These are phyloP conservation scores for Pantala flavescens DNA, from an alignment of 1,140 invertebrate species.

Conservation along the genomic window DNA sequence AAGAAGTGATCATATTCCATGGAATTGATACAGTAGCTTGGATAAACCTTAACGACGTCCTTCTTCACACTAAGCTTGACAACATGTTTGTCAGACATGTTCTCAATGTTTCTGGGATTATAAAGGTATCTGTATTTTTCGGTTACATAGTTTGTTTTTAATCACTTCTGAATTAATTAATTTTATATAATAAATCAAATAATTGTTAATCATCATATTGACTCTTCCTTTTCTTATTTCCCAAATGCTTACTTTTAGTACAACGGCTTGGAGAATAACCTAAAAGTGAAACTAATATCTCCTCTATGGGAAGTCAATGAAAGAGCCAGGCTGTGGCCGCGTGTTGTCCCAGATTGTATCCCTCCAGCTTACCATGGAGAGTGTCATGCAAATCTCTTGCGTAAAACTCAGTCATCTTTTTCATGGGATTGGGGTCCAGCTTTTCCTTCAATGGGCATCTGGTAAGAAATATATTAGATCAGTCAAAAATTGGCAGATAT, in stretches of 20 bases:
- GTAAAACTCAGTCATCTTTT: constrained; percentile 95
- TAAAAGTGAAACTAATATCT: constrained; percentile 63
- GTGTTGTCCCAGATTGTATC: constrained; percentile 70
- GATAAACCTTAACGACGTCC: constrained; percentile 57
- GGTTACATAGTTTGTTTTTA: too few relatives aligned
- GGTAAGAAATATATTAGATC: constrained; percentile 42
- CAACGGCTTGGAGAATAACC: constrained; percentile 45
- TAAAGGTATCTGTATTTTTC: too few relatives aligned
- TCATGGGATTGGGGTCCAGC: constrained; percentile 98
- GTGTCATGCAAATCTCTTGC: constrained; percentile 86
- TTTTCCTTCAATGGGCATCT: constrained; percentile 86
- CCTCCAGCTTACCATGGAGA: constrained; percentile 73
- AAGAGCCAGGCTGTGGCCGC: constrained; percentile 45
- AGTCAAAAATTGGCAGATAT: too few relatives aligned
- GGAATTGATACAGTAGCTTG: constrained; percentile 78
- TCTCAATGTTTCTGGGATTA: constrained; percentile 55
- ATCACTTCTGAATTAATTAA: too few relatives aligned
- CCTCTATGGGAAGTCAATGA: constrained; percentile 54
- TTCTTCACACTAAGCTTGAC: constrained; percentile 50
- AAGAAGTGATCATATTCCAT: constrained; percentile 56
- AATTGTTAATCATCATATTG: constrained; percentile 21
- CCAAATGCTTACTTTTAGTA: constrained; percentile 25
- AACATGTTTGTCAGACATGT: constrained; percentile 87
- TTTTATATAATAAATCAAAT: too few relatives aligned
- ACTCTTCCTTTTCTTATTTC: constrained; percentile 15